Evolutionary conservation across 2,113 vertebrate genomes (phyloP).

Genomic region (Macrotis lagotis): DNA sequence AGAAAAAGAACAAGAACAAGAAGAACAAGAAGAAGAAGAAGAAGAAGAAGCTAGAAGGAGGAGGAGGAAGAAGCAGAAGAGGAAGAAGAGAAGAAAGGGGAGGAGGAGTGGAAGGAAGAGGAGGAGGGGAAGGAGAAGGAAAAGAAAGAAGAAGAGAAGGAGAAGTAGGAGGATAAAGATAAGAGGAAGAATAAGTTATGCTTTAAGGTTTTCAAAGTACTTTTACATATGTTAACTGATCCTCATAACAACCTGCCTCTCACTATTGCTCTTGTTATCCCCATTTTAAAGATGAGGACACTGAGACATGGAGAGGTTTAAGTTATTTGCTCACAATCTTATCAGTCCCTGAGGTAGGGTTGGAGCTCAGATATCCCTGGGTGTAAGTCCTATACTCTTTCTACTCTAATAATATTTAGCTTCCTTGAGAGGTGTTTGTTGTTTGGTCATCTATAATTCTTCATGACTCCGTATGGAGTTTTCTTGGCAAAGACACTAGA

Average conservation of each 20-base stretch:
- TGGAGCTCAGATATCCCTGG: no score
- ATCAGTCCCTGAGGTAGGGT: no score
- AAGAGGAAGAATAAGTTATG: no score
- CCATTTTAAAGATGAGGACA: not conserved
- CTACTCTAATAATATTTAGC: not conserved
- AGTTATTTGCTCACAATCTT: not conserved
- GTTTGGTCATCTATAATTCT: not conserved
- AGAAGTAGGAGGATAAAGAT: no score
- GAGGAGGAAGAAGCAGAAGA: no score
- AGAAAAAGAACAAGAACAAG: no score
- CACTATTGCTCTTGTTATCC: not conserved
- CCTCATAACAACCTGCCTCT: not conserved
- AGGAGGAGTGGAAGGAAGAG: no score
- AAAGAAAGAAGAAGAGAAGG: no score
- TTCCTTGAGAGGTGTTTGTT: not conserved
- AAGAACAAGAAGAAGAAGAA: no score
- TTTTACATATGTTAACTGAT: not conserved
- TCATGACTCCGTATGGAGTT: not conserved
- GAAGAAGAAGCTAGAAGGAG: no score
- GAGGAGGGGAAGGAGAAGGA: no score
- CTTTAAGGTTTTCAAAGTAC: not conserved
- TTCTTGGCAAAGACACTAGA: not conserved
- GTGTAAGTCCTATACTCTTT: not conserved
- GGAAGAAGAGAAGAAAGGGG: no score
- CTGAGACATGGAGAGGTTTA: not conserved